Evolutionary conservation across 2,888 invertebrate genomes (phyloP).

Genomic region (Leucophenga montana): DNA sequence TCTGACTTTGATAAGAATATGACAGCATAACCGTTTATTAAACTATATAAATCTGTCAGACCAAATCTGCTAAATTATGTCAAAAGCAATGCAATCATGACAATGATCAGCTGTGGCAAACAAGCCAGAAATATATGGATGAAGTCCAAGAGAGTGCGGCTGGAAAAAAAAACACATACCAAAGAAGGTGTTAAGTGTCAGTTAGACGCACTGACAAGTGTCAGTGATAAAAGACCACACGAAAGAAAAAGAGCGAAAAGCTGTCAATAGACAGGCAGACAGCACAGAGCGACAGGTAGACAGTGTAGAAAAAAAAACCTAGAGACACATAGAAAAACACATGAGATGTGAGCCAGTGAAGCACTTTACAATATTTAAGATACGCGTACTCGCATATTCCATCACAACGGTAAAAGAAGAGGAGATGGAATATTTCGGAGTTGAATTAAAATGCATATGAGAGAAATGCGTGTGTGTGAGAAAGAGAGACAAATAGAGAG

Average conservation of each 20-base stretch:
- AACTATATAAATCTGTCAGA: slow-evolving; percentile 11
- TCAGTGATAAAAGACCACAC: slow-evolving; percentile 58
- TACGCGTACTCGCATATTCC: too few species aligned
- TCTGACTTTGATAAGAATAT: slow-evolving; percentile 24
- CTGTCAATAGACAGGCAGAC: too few species aligned
- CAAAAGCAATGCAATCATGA: slow-evolving; percentile 42
- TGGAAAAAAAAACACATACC: neutral
- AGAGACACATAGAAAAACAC: slow-evolving; percentile 5
- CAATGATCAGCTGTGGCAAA: slow-evolving; percentile 4
- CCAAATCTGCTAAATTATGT: slow-evolving; percentile 50
- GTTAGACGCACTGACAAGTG: slow-evolving; percentile 55
- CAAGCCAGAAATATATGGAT: neutral
- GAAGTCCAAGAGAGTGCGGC: slow-evolving; percentile 14
- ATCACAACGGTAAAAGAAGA: neutral
- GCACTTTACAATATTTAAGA: too few species aligned
- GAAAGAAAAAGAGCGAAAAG: slow-evolving; percentile 13
- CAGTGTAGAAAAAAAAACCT: slow-evolving; percentile 8
- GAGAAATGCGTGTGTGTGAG: too few species aligned
- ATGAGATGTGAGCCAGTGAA: too few species aligned
- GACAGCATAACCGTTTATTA: slow-evolving; percentile 19
- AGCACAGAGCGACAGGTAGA: neutral
- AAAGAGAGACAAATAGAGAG: too few species aligned
- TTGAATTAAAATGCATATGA: too few species aligned
- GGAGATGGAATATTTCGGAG: neutral
- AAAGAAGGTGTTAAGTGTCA: slow-evolving; percentile 55